Evolutionary conservation across 2,888 invertebrate genomes (phyloP), one percentile per base, ranked within the genome.

Genomic region (Choristoneura rosaceana): DNA sequence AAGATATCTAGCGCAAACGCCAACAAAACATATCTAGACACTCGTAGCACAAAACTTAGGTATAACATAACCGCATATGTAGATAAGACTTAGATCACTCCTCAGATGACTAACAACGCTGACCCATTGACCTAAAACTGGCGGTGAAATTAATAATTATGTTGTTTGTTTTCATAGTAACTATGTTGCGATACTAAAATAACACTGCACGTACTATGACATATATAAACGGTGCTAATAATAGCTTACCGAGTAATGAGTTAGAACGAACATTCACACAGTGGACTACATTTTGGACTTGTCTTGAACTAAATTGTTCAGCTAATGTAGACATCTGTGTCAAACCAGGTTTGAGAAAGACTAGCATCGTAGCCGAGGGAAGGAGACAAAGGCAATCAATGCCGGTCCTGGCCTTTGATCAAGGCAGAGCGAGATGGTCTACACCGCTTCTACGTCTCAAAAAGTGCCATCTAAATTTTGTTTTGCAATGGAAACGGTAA

Each of bases 81-180:
- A 43, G 52, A 33, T 62, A 25, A 38, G 55, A 58, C 60, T 52
- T 70, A 70, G 70, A 43, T 52, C 60, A 43, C 50, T 64, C 15
- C 47, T 47, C 33, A 64, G 59, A 69, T 73, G 67, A 67, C 66
- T 74, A 71, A 74, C 71, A 67, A 79, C 75, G 80, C 75, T 84
- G 83, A 79, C 83, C 84, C 74, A 78, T 74, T 85, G 83, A 79
- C 83, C 83, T 76, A 78, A 50, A 76, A 62, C 15, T 25, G 67
- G 50, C 45, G 10, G 33, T 59, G 52, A 73, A 73, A 69, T 64
- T 73, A 64, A 69, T 64, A 60, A 71, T 61, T 45, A 73, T 65
- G 63, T 50, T 63, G 74, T 71, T 74, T 74, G 71, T 74, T 74
- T 74, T 74, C 67, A 55, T 66, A 60, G 12, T 17, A 3, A 60